Conservation (phyloP, 2,888 invertebrate species). For the Sylvicola cinctus region DNA sequence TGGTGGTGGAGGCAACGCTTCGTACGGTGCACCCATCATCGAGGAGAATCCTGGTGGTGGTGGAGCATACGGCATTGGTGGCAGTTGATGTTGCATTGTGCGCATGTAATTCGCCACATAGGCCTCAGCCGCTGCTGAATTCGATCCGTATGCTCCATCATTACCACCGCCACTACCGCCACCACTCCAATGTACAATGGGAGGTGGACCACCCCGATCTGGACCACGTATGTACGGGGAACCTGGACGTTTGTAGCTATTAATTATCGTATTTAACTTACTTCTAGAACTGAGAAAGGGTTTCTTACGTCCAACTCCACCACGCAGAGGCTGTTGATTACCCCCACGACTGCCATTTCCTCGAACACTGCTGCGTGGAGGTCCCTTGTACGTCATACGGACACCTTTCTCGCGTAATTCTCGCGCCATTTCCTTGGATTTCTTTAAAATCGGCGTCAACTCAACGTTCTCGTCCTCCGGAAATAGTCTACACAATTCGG, state of each 20-base stretch:
- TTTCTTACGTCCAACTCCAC: conserved; percentile 20
- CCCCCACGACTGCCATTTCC: conserved; percentile 22
- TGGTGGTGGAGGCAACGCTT: conserved; percentile 48
- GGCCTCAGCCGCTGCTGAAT: conserved; percentile 59
- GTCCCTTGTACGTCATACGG: conserved; percentile 24
- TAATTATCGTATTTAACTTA: conserved; percentile 9
- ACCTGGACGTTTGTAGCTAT: conserved; percentile 27
- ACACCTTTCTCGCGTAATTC: conserved; percentile 29
- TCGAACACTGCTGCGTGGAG: conserved; percentile 27
- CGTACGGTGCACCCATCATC: conserved; percentile 39
- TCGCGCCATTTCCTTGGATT: conserved; percentile 67
- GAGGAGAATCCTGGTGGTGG: conserved; percentile 35
- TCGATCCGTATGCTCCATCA: conserved; percentile 32
- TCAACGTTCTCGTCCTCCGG: conserved; percentile 83
- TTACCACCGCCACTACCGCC: conserved; percentile 23
- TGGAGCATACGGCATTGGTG: conserved; percentile 67
- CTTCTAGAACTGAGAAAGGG: neutral
- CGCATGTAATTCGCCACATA: conserved; percentile 80
- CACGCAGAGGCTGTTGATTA: conserved; percentile 30
- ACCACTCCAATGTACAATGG: conserved; percentile 29
- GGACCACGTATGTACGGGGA: too few relatives aligned
- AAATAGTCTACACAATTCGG: conserved; percentile 77
- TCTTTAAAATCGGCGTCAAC: conserved; percentile 66
- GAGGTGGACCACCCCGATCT: conserved; percentile 30
- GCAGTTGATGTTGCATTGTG: conserved; percentile 67